Base-by-base conservation (phyloP, 2,113 vertebrate genomes). In the Orthonyx spaldingii region DNA sequence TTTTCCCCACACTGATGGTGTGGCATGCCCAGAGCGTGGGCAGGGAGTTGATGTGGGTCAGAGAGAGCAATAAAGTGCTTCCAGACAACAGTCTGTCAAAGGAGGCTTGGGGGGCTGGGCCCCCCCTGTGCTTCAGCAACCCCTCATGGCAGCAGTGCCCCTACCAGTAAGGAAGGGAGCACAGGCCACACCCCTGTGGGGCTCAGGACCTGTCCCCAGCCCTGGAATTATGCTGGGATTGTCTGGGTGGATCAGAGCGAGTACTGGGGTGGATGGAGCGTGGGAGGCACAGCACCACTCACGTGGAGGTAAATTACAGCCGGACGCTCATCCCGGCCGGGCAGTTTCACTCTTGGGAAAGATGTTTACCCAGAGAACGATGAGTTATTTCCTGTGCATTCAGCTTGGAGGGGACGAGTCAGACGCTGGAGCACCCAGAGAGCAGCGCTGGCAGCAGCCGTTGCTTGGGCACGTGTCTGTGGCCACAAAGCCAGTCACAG, bases 311-410 rank as follows among this genome's bases (percentile, higher is more conserved):
- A 63, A 89, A 80, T 94, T 65, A 44, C 56, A 92, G 60, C 42
- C 1, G 5, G 30, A 52, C 4, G 19, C 71, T 60, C 5, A 12
- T 39, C 53, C 37, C 0, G 0, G 19, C 28, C 0, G 0, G 23
- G 59, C 44, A 30, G 66, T 89, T 96, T 95, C 82, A 13, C 60
- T 96, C 83, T 95, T 95, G 86, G 75, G 96, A 93, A 97, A 97
- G 70, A 61, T 77, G 90, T 89, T 94, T 94, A 93, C 46, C 14
- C 26, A 2, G 9, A 37, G 57, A n/a, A 39, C 1, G 65, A 46
- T 77, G 68, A 94, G 89, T 59, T 84, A 90, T 81, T 89, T 96
- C 94, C 96, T 90, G 93, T 28, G 47, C 70, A 81, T 13, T 42
- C 27, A 41, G 22, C 3, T 32, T 46, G n/a, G 74, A 69, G 70